Evolutionary conservation across 2,888 invertebrate genomes (phyloP), one percentile per base, ranked within the genome.

Genomic region (Blastobasis adustella): DNA sequence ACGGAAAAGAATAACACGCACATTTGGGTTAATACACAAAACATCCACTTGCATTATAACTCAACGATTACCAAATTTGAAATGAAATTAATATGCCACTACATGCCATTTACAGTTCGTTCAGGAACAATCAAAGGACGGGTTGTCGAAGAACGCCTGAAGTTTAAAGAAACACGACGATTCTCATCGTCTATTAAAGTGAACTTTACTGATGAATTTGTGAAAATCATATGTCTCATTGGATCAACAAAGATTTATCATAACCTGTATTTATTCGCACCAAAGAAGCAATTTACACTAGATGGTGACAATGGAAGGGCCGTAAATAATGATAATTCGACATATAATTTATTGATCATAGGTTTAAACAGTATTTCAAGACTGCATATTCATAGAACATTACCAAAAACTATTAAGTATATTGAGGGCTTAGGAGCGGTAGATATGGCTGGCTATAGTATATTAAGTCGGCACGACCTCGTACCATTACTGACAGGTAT

Each of bases 381-480:
- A 59, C 78, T 95, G 49, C 96, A 96, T 76, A 93, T 96, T 59
- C 91, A 93, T 55, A 90, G 97, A 6, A 94, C 94, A 65, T 93
- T 97, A 93, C 93, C 93, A 0, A 82, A 87, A 59, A 95, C 95
- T 0, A 77, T 90, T 9, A 66, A 80, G 5, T 90, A 89, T 57
- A 79, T 96, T 50, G 79, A 87, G 37, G 68, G 90, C 4, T 76
- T 93, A 41, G 88, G 89, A 0, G 92, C 92, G 9, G 84, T 95
- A n/a, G 95, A 95, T 66, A 86, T 98, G 70, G 72, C 93, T 54
- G 97, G 97, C 1, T 97, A 96, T 75, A 96, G 94, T 69, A 98
- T 97, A 87, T 93, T 98, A 4, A 98, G 92, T 0, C 97, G 97
- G 76, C 98, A 97, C 71, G 98, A 98, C 76, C 71, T 97, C 45